Conservation (phyloP, 2,888 invertebrate genomes). For the Sphinx pinastri region DNA sequence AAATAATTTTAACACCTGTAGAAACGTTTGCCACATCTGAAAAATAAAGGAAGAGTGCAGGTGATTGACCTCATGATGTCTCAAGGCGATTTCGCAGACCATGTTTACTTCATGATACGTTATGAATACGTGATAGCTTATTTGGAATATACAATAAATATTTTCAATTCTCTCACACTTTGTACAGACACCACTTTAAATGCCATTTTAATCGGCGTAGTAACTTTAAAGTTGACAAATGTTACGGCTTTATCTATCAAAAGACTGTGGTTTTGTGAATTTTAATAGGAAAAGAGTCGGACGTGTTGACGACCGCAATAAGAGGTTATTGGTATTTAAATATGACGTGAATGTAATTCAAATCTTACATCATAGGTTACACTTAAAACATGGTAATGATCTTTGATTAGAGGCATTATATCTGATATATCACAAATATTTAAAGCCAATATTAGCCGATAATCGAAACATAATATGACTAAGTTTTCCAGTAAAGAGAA, state of each 20-base stretch:
- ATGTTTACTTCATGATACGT: slow-evolving; percentile 42
- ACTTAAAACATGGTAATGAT: too few species aligned
- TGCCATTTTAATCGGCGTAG: slow-evolving; percentile 7
- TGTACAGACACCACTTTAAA: slow-evolving; percentile 8
- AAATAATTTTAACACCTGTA: slow-evolving; percentile 49
- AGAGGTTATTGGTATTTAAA: neutral
- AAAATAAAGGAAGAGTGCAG: slow-evolving; percentile 47
- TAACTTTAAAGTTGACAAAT: slow-evolving; percentile 5
- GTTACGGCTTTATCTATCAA: slow-evolving; percentile 36
- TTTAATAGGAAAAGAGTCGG: neutral
- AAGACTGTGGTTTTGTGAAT: neutral
- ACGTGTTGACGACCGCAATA: neutral
- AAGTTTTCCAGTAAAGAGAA: too few species aligned
- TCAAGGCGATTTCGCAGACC: slow-evolving; percentile 46
- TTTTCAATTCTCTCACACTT: slow-evolving; percentile 22
- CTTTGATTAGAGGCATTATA: too few species aligned
- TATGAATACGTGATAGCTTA: slow-evolving; percentile 39
- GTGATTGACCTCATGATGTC: slow-evolving; percentile 46
- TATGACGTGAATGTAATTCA: neutral
- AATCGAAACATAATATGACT: too few species aligned
- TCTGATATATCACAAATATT: too few species aligned
- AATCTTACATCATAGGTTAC: too few species aligned
- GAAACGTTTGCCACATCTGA: slow-evolving; percentile 50
- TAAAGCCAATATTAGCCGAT: too few species aligned
- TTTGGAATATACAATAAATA: slow-evolving; percentile 21